These are phyloP conservation scores for Hypanus sabinus DNA, from an alignment of 2,113 vertebrate species.

Conservation along the genomic window DNA sequence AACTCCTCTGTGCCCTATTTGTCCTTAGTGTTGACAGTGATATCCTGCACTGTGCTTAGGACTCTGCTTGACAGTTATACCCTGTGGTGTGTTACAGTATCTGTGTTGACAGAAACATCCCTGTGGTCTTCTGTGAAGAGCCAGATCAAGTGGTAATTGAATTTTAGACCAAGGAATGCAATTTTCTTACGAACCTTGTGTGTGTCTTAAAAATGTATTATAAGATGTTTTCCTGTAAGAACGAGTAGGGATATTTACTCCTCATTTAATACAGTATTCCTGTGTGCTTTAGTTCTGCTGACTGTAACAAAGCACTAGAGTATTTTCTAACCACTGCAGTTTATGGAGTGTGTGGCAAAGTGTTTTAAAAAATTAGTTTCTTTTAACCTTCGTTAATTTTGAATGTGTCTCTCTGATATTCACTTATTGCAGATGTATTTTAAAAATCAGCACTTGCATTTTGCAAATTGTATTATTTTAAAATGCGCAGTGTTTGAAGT, in stretches of 20 bases:
- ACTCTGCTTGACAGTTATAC: constrained; percentile 35
- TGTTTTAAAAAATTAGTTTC: background rate
- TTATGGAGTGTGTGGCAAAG: background rate
- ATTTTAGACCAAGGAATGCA: constrained; percentile 36
- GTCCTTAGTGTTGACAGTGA: constrained; percentile 37
- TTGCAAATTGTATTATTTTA: background rate
- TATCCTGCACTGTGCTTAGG: constrained; percentile 32
- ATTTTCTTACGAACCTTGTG: constrained; percentile 6
- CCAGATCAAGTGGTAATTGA: constrained; percentile 35
- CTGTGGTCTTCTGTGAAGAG: constrained; percentile 33
- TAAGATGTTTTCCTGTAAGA: background rate
- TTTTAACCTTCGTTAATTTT: background rate
- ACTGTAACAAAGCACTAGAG: background rate
- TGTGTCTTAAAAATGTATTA: background rate
- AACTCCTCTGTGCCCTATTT: constrained; percentile 36
- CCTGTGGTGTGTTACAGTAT: constrained; percentile 37
- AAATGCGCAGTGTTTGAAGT: background rate
- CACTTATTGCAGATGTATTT: background rate
- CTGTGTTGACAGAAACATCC: constrained; percentile 36
- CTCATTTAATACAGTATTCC: background rate
- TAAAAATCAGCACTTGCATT: background rate
- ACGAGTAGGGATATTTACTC: background rate
- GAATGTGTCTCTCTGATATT: background rate
- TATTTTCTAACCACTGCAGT: background rate
- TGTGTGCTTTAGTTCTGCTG: background rate